A percentile compares a stretch with the other conserved stretches of the same genome.
Conservation (phyloP, 2,888 invertebrate species). For the Spialia ferax region DNA sequence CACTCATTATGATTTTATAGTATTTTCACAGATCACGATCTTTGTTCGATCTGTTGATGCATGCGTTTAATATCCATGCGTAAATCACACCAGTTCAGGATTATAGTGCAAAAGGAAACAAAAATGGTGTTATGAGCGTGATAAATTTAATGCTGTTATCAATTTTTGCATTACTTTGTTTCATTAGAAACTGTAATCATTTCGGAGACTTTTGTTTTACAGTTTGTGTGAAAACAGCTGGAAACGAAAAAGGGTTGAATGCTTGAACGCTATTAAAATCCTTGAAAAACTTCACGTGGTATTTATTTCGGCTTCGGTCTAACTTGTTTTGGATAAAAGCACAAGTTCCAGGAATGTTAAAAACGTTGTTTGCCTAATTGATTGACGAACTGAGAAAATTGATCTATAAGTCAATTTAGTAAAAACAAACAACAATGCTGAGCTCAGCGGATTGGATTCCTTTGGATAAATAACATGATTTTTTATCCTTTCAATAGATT, state of each 20-base stretch:
- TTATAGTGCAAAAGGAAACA: constrained; percentile 7
- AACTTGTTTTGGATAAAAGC: neutral
- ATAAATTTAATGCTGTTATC: constrained; percentile 13
- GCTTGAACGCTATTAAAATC: too few relatives aligned
- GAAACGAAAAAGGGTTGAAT: neutral
- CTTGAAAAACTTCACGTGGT: too few relatives aligned
- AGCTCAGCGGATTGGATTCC: constrained; percentile 1
- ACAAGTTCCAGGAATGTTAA: neutral
- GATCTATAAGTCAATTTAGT: neutral
- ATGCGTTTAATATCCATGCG: constrained; percentile 15
- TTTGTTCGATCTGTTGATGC: constrained; percentile 8
- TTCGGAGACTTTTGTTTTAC: too few relatives aligned
- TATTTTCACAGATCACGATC: too few relatives aligned
- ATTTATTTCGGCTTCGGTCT: too few relatives aligned
- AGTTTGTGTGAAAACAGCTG: too few relatives aligned
- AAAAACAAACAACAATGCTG: constrained; percentile 9
- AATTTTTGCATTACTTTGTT: neutral
- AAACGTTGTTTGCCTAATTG: neutral
- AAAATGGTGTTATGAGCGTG: neutral
- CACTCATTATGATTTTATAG: too few relatives aligned
- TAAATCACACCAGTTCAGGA: constrained; percentile 10
- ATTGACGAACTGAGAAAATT: too few relatives aligned
- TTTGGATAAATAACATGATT: neutral
- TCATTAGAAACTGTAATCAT: too few relatives aligned
- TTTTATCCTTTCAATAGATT: constrained; percentile 1